phyloP scores from a whole-genome alignment of 1,140 invertebrate genomes.

The Littorina saxatilis region DNA sequence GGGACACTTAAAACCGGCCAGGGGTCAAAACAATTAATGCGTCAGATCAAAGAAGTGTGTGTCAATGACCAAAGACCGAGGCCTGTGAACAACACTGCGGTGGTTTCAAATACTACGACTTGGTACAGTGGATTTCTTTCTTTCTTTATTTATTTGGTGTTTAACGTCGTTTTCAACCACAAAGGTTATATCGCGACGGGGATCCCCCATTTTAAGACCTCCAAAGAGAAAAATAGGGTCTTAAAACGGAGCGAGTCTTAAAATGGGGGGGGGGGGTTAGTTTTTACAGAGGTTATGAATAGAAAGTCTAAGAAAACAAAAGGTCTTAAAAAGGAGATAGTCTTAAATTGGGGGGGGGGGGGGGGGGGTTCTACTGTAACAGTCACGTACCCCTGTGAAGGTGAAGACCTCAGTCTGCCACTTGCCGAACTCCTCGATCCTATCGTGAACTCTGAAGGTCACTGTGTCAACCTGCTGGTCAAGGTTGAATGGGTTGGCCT shows the following conservation, averaged over 20 bases:
- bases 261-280: not conserved
- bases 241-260: not conserved
- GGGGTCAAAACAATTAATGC: too few relatives aligned
- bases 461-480: not conserved
- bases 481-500: not conserved
- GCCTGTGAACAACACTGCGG: not conserved
- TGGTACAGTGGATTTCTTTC: too few relatives aligned
- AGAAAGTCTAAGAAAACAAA: not conserved
- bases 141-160: too few relatives aligned
- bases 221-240: not conserved
- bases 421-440: conserved; percentile 47
- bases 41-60: too few relatives aligned
- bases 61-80: too few relatives aligned
- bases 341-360: not conserved
- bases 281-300: not conserved
- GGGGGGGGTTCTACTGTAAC: not conserved
- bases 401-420: conserved; percentile 43
- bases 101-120: too few relatives aligned
- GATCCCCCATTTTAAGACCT: too few relatives aligned
- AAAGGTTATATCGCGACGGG: too few relatives aligned
- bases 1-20: too few relatives aligned
- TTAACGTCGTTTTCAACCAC: too few relatives aligned
- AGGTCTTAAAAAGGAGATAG: not conserved
- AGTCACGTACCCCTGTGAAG: not conserved
- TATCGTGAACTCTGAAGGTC: not conserved